phyloP scores from a whole-genome alignment of 2,888 invertebrate species.

The Epinotia brunnichana region DNA sequence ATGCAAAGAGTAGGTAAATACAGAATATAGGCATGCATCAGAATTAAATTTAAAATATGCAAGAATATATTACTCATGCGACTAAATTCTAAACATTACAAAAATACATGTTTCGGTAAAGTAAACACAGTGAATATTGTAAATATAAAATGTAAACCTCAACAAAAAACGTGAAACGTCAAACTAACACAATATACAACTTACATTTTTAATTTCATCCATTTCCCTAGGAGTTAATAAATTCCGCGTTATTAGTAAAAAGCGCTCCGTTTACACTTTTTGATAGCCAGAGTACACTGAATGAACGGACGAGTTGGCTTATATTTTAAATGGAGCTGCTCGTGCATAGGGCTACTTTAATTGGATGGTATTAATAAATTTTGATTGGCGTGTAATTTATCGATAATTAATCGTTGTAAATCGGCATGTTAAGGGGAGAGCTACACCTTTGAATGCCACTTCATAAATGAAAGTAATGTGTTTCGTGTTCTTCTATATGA shows the following conservation, averaged over 20 bases:
- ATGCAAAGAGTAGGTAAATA: neutral
- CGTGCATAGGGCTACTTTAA: neutral
- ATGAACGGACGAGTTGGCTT: constrained; percentile 26
- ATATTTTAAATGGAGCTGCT: constrained; percentile 1
- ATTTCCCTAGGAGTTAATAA: constrained; percentile 19
- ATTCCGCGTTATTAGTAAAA: constrained; percentile 7
- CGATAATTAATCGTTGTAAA: constrained; percentile 38
- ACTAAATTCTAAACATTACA: neutral
- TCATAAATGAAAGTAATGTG: too few relatives aligned
- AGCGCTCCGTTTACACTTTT: constrained; percentile 10
- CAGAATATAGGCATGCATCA: neutral
- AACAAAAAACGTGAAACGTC: neutral
- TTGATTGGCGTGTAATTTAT: constrained; percentile 33
- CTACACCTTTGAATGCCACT: neutral
- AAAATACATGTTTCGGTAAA: too few relatives aligned
- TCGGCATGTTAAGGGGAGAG: constrained; percentile 28
- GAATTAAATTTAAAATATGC: neutral
- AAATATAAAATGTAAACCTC: neutral
- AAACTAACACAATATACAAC: constrained; percentile 5
- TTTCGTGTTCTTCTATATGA: neutral
- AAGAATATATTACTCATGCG: neutral
- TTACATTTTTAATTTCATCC: constrained; percentile 41
- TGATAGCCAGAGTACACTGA: constrained; percentile 20
- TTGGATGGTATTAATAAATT: constrained; percentile 35
- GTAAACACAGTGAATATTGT: neutral